phyloP scores from a whole-genome alignment of 2,797 vertebrate genomes.

The Phataginus tetradactyla region DNA sequence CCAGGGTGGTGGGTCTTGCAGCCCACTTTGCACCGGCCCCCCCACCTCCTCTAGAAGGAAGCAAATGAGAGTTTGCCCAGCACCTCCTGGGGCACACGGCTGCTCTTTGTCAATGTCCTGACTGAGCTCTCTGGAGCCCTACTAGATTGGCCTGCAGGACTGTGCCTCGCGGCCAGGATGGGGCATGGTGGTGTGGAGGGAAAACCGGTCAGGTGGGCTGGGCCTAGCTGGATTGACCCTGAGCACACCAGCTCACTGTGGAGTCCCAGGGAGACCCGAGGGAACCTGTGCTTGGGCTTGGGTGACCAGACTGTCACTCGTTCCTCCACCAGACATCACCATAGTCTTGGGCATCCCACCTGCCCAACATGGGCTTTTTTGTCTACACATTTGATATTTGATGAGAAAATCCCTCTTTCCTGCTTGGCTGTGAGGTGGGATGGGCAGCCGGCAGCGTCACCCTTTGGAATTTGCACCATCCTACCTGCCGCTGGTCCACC shows the following conservation, averaged over 20 bases:
- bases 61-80: neutral
- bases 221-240: fast-evolving
- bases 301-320: neutral
- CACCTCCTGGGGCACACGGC: too few species aligned
- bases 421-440: neutral
- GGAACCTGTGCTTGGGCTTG: neutral
- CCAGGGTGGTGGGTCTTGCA: neutral
- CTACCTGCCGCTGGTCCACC: neutral
- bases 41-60: neutral
- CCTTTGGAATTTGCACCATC: neutral
- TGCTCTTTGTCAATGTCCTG: neutral
- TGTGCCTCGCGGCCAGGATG: neutral
- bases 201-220: neutral
- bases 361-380: neutral
- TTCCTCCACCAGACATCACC: neutral
- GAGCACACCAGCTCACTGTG: neutral
- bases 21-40: too few species aligned
- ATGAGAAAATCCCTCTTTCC: neutral
- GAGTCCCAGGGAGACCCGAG: neutral
- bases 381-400: neutral
- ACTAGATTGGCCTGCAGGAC: neutral
- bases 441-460: fast-evolving
- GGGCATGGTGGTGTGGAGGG: neutral
- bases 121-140: neutral
- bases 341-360: neutral